Base-by-base conservation (phyloP, 2,888 invertebrate species). In the Hipparchia sbordonii region DNA sequence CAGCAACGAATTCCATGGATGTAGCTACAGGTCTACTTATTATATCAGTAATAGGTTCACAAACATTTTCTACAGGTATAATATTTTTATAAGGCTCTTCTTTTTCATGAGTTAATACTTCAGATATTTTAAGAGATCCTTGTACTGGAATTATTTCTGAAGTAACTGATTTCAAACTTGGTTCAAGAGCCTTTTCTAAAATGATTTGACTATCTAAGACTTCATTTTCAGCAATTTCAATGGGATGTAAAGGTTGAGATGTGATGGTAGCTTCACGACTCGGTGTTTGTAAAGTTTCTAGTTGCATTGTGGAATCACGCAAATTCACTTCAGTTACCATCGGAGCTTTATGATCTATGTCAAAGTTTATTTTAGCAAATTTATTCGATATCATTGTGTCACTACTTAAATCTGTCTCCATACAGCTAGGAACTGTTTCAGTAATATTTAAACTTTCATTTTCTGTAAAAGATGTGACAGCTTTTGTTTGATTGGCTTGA, bases 391-490 rank as follows among this genome's bases (percentile, higher is more conserved):
- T 90, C 71, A 80, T 79, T 79, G 88, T 83, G 60, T 84, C 80
- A 76, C 86, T 81, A 48, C 82, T 87, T 45, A 95, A 87, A 92
- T 95, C 95, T 83, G 87, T 93, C 67, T 95, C 89, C 71, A 88
- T 87, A 4, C 91, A 80, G 70, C 39, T 75, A 4, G 75, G 70
- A 67, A 94, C 81, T 0, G 95, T 82, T 87, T 96, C 95, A 6
- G 94, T 95, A 12, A 96, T 89, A 81, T 94, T 94, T 63, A 97
- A 77, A 77, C 95, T 89, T 96, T 94, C 81, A 88, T 94, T 92
- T 91, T 95, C 83, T 89, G 94, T 85, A 94, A 95, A 91, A 51
- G 95, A 81, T 70, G 92, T 87, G 7, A 92, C 93, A 45, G 96
- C 96, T 73, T 86, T 85, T 74, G 94, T 95, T 12, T 81, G 78